Evolutionary conservation across 2,113 vertebrate genomes (phyloP).

Genomic region (Rhea americana): DNA sequence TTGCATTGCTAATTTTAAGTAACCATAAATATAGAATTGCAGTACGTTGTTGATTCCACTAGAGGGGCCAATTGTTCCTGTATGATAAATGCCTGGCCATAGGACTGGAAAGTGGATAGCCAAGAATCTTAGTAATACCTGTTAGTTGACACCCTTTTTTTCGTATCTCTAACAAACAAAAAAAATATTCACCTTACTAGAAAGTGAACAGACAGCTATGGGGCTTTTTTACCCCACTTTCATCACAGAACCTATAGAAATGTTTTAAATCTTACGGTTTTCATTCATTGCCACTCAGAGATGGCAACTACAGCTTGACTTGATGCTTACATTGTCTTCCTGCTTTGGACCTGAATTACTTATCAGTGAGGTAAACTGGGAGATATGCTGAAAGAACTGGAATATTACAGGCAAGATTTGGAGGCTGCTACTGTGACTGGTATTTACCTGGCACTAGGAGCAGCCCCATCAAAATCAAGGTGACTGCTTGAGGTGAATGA

Average conservation of each 20-base stretch:
- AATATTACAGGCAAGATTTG: neutral
- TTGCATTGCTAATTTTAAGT: neutral
- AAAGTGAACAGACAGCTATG: neutral
- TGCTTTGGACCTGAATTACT: neutral
- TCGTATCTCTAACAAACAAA: neutral
- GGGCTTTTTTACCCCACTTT: neutral
- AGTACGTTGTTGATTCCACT: constrained; percentile 68
- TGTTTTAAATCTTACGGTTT: neutral
- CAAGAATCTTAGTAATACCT: neutral
- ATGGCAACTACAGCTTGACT: neutral
- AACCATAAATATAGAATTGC: constrained; percentile 4
- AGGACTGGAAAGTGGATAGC: neutral
- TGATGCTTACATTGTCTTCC: neutral
- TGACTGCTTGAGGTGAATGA: neutral
- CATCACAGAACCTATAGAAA: neutral
- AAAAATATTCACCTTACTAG: neutral
- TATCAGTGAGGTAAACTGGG: neutral
- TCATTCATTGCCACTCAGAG: neutral
- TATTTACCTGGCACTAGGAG: neutral
- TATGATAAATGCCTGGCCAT: neutral
- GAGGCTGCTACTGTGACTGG: neutral
- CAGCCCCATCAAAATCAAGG: neutral
- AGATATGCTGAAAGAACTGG: neutral
- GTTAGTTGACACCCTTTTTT: neutral
- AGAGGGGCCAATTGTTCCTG: constrained; percentile 79